Percentiles rank a stretch among this genome's conserved stretches.
These are phyloP conservation scores for Chrysopa pallens DNA, from an alignment of 1,140 invertebrate genomes.

Conservation along the genomic window DNA sequence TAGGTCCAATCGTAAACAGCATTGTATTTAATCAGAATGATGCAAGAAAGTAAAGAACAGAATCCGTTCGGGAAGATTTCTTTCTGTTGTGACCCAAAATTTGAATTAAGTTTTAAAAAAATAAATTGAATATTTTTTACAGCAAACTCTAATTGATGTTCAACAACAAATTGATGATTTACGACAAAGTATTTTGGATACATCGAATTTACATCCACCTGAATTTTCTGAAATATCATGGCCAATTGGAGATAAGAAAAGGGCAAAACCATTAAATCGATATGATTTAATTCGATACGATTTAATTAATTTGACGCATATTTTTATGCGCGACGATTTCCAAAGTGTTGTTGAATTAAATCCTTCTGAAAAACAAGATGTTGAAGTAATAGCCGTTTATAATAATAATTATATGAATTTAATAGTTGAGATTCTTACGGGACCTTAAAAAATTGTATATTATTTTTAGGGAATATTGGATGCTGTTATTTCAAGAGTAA, in stretches of 20 bases:
- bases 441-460: too few species aligned
- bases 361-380: constrained; percentile 42
- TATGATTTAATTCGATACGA: constrained; percentile 77
- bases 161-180: constrained; percentile 28
- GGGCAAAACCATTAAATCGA: constrained; percentile 46
- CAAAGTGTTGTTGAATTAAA: constrained; percentile 32
- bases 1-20: too few species aligned
- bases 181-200: constrained; percentile 22
- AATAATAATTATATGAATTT: too few species aligned
- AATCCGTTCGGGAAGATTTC: too few species aligned
- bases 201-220: constrained; percentile 22
- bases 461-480: constrained; percentile 37
- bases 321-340: constrained; percentile 54
- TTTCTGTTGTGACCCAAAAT: too few species aligned
- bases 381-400: constrained; percentile 23
- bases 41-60: too few species aligned
- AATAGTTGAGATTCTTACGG: too few species aligned
- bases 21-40: too few species aligned
- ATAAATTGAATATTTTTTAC: constrained; percentile 12
- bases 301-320: constrained; percentile 67
- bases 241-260: constrained; percentile 61
- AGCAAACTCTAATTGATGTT: constrained; percentile 28
- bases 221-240: constrained; percentile 37
- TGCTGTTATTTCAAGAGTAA: constrained; percentile 32
- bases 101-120: too few species aligned